Evolutionary conservation across 2,797 vertebrate genomes (phyloP), one percentile per base, ranked within the genome.

Genomic region (Protonibea diacanthus): DNA sequence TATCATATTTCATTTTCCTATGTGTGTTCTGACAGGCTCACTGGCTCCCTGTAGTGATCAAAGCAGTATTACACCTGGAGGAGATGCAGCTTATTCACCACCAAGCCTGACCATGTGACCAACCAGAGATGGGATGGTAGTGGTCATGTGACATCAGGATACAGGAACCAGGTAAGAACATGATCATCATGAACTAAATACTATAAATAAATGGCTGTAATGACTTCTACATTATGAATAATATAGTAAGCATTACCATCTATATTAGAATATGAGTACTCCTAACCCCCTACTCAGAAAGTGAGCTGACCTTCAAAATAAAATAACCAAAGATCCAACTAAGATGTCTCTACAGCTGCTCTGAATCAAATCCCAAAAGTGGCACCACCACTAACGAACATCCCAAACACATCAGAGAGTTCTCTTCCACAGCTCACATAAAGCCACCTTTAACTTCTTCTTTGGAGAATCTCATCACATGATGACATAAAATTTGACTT

Each of bases 91-190:
- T 67, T 21, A 62, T 9, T 27, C 23, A 33, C 33, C 13, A n/a
- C 10, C 13, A 1, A 58, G 44, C 21, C 42, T 20, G 60, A 78
- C 45, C 71, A 25, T 71, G 45, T 78, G 77, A 76, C 62, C 63
- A 60, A 70, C 38, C 56, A 75, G 66, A 59, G 78, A 38, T 4
- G 17, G 40, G 53, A 14, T 29, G 6, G 4, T 6, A 14, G 18
- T 27, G 61, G 75, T 77, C 82, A 85, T 70, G 72, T 90, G 83
- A 90, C 63, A 55, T 70, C 60, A 69, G 29, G 21, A 71, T 10
- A 76, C 65, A 76, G 73, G 58, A 83, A 77, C 1, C 71, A 13
- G 63, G 79, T 78, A 60, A 75, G 60, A 51, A 18, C 23, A 23
- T 45, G 29, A n/a, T 5, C 10, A 29, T 42, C 23, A 40, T n/a